These are phyloP conservation scores for Quadroppia sp. DNA, from an alignment of 2,888 invertebrate species.

Conservation along the genomic window DNA sequence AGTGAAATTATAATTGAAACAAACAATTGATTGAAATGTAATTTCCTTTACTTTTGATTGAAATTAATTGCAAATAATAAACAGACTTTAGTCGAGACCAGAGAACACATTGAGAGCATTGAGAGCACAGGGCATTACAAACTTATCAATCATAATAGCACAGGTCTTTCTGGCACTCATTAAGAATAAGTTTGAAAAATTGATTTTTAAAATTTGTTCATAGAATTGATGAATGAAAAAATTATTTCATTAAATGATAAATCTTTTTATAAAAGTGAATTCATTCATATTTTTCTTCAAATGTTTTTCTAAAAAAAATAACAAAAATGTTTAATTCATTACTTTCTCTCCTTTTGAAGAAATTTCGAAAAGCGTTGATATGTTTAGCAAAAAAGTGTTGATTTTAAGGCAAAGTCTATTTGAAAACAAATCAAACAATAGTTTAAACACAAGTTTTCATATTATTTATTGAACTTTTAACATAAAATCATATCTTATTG, in stretches of 20 bases:
- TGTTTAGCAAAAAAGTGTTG: not conserved
- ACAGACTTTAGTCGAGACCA: too few relatives aligned
- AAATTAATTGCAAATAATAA: too few relatives aligned
- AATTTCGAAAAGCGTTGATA: not conserved
- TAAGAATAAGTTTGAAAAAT: constrained; percentile 18
- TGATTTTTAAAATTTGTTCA: not conserved
- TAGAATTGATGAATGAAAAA: not conserved
- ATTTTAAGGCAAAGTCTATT: not conserved
- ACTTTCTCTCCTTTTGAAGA: not conserved
- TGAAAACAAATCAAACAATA: not conserved
- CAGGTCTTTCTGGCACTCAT: not conserved
- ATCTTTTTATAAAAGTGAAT: not conserved
- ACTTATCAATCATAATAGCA: not conserved
- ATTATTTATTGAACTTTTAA: not conserved
- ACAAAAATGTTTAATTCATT: not conserved
- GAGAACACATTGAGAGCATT: not conserved
- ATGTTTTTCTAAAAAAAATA: too few relatives aligned
- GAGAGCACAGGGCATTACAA: not conserved
- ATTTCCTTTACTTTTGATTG: too few relatives aligned
- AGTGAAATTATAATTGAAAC: too few relatives aligned
- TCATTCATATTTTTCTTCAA: not conserved
- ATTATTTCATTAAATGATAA: not conserved
- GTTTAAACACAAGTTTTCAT: not conserved
- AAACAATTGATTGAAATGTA: too few relatives aligned
- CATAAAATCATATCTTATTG: not conserved